Evolutionary conservation across 2,797 vertebrate species (phyloP), one percentile per base, ranked within the genome.

Genomic region (Girardinus metallicus): DNA sequence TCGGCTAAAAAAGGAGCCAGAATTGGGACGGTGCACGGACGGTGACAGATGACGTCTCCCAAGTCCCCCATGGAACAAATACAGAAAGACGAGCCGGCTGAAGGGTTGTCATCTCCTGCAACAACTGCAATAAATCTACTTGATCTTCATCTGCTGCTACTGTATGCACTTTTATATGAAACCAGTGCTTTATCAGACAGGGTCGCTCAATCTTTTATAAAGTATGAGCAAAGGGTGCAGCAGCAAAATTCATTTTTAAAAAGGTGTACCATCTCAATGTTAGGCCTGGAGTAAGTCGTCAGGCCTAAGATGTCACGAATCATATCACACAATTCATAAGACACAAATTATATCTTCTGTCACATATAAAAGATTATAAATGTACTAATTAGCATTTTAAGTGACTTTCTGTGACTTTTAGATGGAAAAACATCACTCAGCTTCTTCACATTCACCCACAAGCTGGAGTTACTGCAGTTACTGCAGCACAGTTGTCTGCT

Each of bases 131-230:
- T 79, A 71, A 80, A 80, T 80, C 49, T 71, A 39, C 31, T 49
- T 80, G 46, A 76, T 76, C 64, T 44, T 47, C 66, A 72, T 83
- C 53, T 80, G 18, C 39, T 72, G 46, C 34, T 76, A 74, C 74
- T 43, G 23, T 76, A 43, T 66, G 53, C n/a, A 73, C 57, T 78
- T 60, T 51, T 39, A 34, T 39, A 70, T 60, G 31, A 75, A 81
- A 75, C 70, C 31, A 8, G 34, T 41, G 23, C 43, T 74, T 51
- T 76, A 49, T 80, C 16, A 76, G 23, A 16, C 74, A 77, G 74
- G 21, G n/a, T 79, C 7, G 23, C 31, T 73, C 51, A 64, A 66
- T 47, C 55, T 73, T 29, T 76, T 71, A 71, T 73, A 73, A 53
- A 77, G 73, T 21, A 49, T 53, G 47, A 36, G 47, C 62, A 55